Conservation (phyloP, 2,888 invertebrate species). For the Limnephilus marmoratus region DNA sequence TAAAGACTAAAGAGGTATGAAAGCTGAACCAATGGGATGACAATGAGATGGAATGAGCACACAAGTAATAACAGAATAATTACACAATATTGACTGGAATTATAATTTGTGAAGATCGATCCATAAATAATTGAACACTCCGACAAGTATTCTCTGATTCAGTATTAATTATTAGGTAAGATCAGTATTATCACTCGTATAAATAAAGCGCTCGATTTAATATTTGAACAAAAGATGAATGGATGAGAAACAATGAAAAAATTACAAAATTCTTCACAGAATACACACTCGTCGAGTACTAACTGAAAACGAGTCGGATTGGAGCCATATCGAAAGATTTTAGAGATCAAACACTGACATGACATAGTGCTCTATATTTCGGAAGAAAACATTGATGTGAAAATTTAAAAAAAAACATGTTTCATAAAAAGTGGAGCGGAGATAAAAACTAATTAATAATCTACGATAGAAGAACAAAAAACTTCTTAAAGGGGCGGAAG, state of each 20-base stretch:
- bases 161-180: not conserved
- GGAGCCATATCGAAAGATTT: not conserved
- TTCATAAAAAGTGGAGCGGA: not conserved
- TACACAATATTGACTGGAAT: not conserved
- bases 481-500: not conserved
- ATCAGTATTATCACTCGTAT: not conserved
- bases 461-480: not conserved
- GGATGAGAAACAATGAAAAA: not conserved
- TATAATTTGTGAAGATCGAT: not conserved
- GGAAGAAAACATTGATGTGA: not conserved
- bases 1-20: not conserved
- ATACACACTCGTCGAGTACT: not conserved
- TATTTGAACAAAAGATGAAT: not conserved
- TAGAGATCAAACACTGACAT: not conserved
- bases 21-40: not conserved
- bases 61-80: not conserved
- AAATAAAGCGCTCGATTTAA: not conserved
- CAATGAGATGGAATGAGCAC: not conserved
- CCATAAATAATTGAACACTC: not conserved
- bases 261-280: not conserved
- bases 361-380: not conserved
- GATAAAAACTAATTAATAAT: not conserved
- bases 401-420: not conserved
- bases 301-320: not conserved
- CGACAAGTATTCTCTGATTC: not conserved